Evolutionary conservation across 2,113 vertebrate species (phyloP), one percentile per base, ranked within the genome.

Genomic region (Neotoma lepida): DNA sequence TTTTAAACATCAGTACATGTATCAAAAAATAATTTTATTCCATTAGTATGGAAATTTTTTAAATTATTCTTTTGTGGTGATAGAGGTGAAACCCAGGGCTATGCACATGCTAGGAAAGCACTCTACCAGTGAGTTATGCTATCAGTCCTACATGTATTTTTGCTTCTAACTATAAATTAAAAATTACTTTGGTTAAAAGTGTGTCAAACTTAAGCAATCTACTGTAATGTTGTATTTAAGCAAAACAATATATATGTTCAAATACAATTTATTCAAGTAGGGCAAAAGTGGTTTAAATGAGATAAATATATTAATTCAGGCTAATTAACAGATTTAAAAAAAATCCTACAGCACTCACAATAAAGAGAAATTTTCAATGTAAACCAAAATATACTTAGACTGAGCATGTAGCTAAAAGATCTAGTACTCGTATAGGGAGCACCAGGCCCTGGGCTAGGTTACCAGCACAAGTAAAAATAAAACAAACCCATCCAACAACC

Each of bases 201-300:
- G 49, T 85, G 14, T 91, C 35, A 76, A 56, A 94, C n/a, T n/a
- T n/a, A 82, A 35, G 46, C 12, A 81, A 91, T 49, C 80, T 86
- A 94, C 68, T 46, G 10, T 12, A 80, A 94, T 9, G 93, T 0
- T 63, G 2, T 58, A 91, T 82, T 95, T 84, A 94, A 77, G 30
- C 6, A 94, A 88, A 94, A 93, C 26, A 86, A 85, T 78, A 87
- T 66, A 73, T 26, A 51, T 46, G 0, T 71, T 92, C 20, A 91
- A 95, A 91, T 5, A 93, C 9, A 28, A 91, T 85, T 93, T 89
- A 91, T 70, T 94, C 4, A 80, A 91, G 54, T 76, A 95, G 90
- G 64, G 9, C 56, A 89, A 66, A 18, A 1, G 10, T 91, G 2
- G 2, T 80, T 95, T 89, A 89, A 26, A 86, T 86, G 68, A 89